phyloP scores from a whole-genome alignment of 2,888 invertebrate genomes.

The Boloria selene region DNA sequence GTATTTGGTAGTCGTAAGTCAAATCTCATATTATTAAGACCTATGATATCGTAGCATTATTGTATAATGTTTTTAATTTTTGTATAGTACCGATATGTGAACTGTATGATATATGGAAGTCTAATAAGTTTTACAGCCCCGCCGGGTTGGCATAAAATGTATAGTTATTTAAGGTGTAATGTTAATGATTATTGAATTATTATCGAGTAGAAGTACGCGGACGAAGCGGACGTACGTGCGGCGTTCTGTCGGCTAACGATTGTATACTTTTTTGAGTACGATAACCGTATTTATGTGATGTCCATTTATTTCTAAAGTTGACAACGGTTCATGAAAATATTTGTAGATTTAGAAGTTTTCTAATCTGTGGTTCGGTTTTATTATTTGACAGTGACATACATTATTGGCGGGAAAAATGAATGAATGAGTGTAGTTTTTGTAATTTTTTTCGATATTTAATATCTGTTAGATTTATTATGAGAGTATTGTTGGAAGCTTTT shows the following conservation, averaged over 20 bases:
- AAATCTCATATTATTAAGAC: slow-evolving; percentile 78
- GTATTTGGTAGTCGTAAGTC: slow-evolving; percentile 74
- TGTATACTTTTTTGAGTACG: slow-evolving; percentile 38
- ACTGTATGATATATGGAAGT: slow-evolving; percentile 73
- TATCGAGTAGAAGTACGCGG: slow-evolving; percentile 31
- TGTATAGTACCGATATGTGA: slow-evolving; percentile 75
- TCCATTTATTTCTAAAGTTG: slow-evolving; percentile 41
- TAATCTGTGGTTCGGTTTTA: slow-evolving; percentile 4
- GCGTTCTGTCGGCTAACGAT: slow-evolving; percentile 23
- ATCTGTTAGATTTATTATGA: neutral
- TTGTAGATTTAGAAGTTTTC: slow-evolving; percentile 16
- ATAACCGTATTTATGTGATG: slow-evolving; percentile 34
- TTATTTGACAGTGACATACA: slow-evolving; percentile 6
- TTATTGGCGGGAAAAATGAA: slow-evolving; percentile 2
- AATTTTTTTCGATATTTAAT: slow-evolving; percentile 7
- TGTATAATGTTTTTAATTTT: slow-evolving; percentile 82
- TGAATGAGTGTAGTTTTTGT: neutral
- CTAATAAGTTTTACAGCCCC: slow-evolving; percentile 68
- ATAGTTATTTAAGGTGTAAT: slow-evolving; percentile 75
- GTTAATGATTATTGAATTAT: slow-evolving; percentile 56
- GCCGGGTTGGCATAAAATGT: slow-evolving; percentile 64
- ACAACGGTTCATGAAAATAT: slow-evolving; percentile 47
- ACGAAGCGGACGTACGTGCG: neutral
- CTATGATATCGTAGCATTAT: slow-evolving; percentile 76
- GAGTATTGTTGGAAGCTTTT: slow-evolving; percentile 10